Base-by-base conservation (phyloP, 2,888 invertebrate species). In the Diarsia rubi region DNA sequence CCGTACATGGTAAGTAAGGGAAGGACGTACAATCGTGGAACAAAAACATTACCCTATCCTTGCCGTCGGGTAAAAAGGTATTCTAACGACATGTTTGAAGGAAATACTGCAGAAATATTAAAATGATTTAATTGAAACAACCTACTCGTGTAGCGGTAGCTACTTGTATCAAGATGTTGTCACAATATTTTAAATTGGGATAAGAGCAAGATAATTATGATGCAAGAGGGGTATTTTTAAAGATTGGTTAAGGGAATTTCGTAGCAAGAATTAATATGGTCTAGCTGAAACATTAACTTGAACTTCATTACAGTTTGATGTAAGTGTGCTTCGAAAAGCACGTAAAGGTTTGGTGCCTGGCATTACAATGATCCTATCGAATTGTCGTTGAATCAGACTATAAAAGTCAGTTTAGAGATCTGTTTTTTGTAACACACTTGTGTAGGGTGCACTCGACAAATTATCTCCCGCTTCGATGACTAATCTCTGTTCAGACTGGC, bases 1-100 rank as follows among this genome's bases (percentile, higher is more conserved):
- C 95, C 96, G 16, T 96, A 96, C 42, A 96, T 96, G 96, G 96
- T 96, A 90, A 86, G 89, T 62, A 66, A 65, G 1, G 44, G 60
- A 24, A 6, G 21, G n/a, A 59, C 2, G 0, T 5, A 0, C 12
- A 75, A 16, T 16, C 2, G 0, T 14, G 45, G 37, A 57, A 54
- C 44, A 31, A 47, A 8, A 37, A 37, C n/a, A n/a, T n/a, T n/a
- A n/a, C n/a, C n/a, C n/a, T n/a, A n/a, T n/a, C n/a, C n/a, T n/a
- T n/a, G n/a, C n/a, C n/a, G n/a, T n/a, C n/a, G n/a, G n/a, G n/a
- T n/a, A n/a, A n/a, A n/a, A n/a, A n/a, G n/a, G n/a, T 37, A 37
- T 37, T 37, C 8, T 37, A 6, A 37, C 16, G 2, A 27, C 2
- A 3, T n/a, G 6, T n/a, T 5, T 27, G 24, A 45, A 14, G 5